phyloP scores from a whole-genome alignment of 2,113 vertebrate genomes.

The Lethenteron camtschaticum region DNA sequence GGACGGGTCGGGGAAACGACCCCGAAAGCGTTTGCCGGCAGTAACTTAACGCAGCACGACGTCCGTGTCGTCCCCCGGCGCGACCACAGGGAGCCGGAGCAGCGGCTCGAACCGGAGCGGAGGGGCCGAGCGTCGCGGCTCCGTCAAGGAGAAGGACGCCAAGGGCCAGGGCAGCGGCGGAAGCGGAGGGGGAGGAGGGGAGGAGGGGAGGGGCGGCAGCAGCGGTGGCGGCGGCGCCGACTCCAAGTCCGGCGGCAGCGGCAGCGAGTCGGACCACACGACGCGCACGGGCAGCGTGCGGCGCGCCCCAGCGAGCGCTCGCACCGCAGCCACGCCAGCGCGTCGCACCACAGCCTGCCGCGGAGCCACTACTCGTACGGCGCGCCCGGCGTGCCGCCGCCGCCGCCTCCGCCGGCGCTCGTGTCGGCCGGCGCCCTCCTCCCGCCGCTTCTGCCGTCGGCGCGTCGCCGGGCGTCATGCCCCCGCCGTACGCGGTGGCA shows the following conservation, averaged over 20 bases:
- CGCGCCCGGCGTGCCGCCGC: slow-evolving; percentile 35
- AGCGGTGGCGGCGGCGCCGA: slow-evolving; percentile 16
- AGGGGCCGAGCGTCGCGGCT: slow-evolving; percentile 36
- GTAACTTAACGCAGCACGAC: too few relatives aligned
- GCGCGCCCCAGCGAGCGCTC: slow-evolving; percentile 35
- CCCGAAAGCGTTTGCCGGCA: too few relatives aligned
- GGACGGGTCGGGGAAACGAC: too few relatives aligned
- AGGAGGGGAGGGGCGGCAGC: slow-evolving; percentile 9
- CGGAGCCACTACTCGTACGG: slow-evolving; percentile 52
- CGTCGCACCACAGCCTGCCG: slow-evolving; percentile 30
- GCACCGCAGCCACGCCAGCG: slow-evolving; percentile 23
- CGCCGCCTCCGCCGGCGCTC: slow-evolving; percentile 20
- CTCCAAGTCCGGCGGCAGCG: slow-evolving; percentile 49
- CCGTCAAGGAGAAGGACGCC: slow-evolving; percentile 23
- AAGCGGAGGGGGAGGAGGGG: slow-evolving; percentile 23
- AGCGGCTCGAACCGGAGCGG: slow-evolving; percentile 54
- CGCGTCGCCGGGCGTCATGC: slow-evolving; percentile 57
- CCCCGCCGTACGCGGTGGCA: slow-evolving; percentile 32
- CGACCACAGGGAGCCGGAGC: slow-evolving; percentile 48
- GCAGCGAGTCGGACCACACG: slow-evolving; percentile 43
- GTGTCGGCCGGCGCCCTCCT: slow-evolving; percentile 28
- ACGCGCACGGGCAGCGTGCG: slow-evolving; percentile 32
- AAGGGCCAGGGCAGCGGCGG: slow-evolving; percentile 10
- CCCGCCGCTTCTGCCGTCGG: slow-evolving; percentile 47
- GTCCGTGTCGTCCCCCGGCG: too few relatives aligned